Evolutionary conservation across 2,888 invertebrate species (phyloP), one percentile per base, ranked within the genome.

Genomic region (Strigamia maritima): DNA sequence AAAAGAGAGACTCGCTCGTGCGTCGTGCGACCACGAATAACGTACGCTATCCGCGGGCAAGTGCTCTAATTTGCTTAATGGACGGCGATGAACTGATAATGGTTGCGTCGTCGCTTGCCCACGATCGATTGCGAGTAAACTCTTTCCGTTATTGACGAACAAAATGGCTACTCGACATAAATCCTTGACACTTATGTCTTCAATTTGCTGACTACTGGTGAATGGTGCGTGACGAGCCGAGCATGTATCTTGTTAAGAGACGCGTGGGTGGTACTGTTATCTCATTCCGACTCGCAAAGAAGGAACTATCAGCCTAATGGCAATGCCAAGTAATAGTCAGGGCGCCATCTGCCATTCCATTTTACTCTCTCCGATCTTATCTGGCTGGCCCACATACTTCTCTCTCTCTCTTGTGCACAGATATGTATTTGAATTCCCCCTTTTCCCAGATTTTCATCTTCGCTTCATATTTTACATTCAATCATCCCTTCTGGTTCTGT

Each of bases 31-130:
- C 60, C 60, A 65, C 60, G 22, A 65, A 65, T 19, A 65, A 24
- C 60, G 60, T 24, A 65, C 60, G 22, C 60, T 65, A 65, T 65
- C 60, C 60, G 24, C 60, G 31, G 75, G 38, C 75, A 28, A 35
- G 28, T 38, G 75, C 75, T 35, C 75, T 75, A 75, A 75, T 75
- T 75, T 75, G 75, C 75, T 38, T 75, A 75, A 75, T 75, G 75
- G 38, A 75, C 75, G 75, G 31, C 31, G 75, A 75, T 75, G 75
- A 75, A 35, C 75, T 75, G 75, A 75, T 75, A 75, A 75, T 75
- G 75, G 38, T 26, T 75, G 75, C 38, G 75, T 75, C 28, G 75
- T 35, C 75, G 75, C 75, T 35, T 75, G 75, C 24, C 60, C 22
- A 65, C 60, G 60, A 65, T 65, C 60, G 60, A 65, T 65, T 24